Evolutionary conservation across 2,888 invertebrate species (phyloP).

Genomic region (Dicyrtoma fusca): DNA sequence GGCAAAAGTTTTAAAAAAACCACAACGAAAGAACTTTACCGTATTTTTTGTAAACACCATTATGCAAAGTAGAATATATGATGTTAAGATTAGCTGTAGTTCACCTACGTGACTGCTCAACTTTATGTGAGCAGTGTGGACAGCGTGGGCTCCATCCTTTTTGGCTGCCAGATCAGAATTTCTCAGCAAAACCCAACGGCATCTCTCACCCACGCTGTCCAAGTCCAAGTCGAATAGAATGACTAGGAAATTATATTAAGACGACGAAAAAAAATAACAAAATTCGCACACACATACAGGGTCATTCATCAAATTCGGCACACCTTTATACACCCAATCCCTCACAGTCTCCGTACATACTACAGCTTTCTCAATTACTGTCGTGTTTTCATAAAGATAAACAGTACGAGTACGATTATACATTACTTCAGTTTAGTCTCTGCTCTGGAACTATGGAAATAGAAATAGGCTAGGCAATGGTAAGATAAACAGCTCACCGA

Average conservation of each 20-base stretch:
- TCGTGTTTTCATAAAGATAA: background rate
- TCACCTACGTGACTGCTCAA: too few relatives aligned
- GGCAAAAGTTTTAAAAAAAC: too few relatives aligned
- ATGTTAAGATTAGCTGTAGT: too few relatives aligned
- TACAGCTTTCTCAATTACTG: background rate
- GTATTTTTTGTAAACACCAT: too few relatives aligned
- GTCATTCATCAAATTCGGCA: constrained; percentile 11
- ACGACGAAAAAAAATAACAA: background rate
- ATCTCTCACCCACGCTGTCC: constrained; percentile 7
- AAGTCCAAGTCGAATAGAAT: background rate
- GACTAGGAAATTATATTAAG: constrained; percentile 8
- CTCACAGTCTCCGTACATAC: background rate
- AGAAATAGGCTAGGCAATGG: too few relatives aligned
- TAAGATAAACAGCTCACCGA: too few relatives aligned
- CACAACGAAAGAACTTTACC: too few relatives aligned
- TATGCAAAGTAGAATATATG: too few relatives aligned
- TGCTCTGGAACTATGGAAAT: too few relatives aligned
- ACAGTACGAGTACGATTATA: background rate
- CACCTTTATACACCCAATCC: background rate
- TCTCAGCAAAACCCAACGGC: constrained; percentile 5
- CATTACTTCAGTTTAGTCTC: too few relatives aligned
- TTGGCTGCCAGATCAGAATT: background rate
- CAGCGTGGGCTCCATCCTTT: constrained; percentile 1
- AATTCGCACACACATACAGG: constrained; percentile 2
- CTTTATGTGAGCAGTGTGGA: background rate